Conservation (phyloP, 2,113 vertebrate genomes). For the Benitochromis conjunctus region DNA sequence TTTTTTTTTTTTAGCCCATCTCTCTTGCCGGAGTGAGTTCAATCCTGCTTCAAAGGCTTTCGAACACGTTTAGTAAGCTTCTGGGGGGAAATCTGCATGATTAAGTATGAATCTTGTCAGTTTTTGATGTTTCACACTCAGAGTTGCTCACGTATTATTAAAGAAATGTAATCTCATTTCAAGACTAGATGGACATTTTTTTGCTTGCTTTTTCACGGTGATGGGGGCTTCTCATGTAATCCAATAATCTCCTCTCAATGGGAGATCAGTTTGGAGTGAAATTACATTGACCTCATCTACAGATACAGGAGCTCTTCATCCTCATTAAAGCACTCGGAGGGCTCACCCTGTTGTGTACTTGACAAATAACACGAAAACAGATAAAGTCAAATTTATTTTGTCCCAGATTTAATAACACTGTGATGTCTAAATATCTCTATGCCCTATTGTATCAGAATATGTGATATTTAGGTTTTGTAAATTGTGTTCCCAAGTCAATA, state of each 20-base stretch:
- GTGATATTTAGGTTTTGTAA: not conserved
- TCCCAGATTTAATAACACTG: not conserved
- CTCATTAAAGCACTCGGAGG: constrained; percentile 1
- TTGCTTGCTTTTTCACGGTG: not conserved
- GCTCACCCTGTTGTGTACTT: not conserved
- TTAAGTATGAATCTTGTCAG: not conserved
- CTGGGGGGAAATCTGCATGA: not conserved
- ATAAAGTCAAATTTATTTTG: not conserved
- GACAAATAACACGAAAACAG: not conserved
- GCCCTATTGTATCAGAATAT: not conserved
- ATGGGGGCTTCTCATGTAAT: not conserved
- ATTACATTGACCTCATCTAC: constrained; percentile 36
- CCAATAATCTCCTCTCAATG: constrained; percentile 5
- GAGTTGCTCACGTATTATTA: not conserved
- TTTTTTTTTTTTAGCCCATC: not conserved
- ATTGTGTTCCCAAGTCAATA: not conserved
- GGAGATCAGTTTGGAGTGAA: constrained; percentile 9
- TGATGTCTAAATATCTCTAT: not conserved
- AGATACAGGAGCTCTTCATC: not conserved
- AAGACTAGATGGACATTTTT: not conserved
- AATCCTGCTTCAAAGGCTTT: not conserved
- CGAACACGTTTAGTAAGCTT: not conserved
- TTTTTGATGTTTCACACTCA: not conserved
- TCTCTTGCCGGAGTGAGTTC: not conserved
- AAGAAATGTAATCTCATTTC: not conserved